Evolutionary conservation across 2,797 vertebrate species (phyloP).

Genomic region (Tenualosa thibaudeaui): DNA sequence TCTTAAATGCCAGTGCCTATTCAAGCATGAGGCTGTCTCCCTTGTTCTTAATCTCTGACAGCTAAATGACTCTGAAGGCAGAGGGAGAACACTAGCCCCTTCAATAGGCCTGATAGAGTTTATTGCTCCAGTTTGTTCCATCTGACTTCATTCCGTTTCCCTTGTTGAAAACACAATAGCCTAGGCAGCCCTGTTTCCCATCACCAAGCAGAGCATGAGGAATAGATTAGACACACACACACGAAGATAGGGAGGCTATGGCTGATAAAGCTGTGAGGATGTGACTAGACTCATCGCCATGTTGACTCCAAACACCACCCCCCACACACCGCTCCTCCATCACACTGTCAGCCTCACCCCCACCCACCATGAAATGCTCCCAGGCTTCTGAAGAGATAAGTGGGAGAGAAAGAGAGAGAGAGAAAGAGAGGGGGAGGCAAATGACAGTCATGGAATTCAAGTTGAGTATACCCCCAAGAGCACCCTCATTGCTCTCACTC

Average conservation of each 20-base stretch:
- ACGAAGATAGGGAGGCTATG: neutral
- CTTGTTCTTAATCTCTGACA: constrained; percentile 54
- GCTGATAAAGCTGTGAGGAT: neutral
- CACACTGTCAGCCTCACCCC: neutral
- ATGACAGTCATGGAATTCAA: constrained; percentile 24
- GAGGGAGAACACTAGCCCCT: constrained; percentile 47
- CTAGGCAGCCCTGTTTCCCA: constrained; percentile 29
- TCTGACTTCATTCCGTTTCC: constrained; percentile 46
- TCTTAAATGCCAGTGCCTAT: constrained; percentile 65
- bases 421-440: neutral
- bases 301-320: neutral
- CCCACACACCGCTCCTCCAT: neutral
- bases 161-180: constrained; percentile 41
- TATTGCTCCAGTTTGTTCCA: constrained; percentile 60
- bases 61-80: constrained; percentile 52
- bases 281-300: neutral
- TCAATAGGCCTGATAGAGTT: constrained; percentile 56
- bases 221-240: neutral
- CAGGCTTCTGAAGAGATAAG: constrained; percentile 23
- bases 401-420: constrained; percentile 12
- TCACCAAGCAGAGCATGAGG: neutral
- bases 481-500: neutral
- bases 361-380: constrained; percentile 7
- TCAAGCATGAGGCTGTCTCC: constrained; percentile 55
- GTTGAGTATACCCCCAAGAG: neutral